These are phyloP conservation scores for Copidosoma aretas DNA, from an alignment of 2,888 invertebrate species.

Conservation along the genomic window DNA sequence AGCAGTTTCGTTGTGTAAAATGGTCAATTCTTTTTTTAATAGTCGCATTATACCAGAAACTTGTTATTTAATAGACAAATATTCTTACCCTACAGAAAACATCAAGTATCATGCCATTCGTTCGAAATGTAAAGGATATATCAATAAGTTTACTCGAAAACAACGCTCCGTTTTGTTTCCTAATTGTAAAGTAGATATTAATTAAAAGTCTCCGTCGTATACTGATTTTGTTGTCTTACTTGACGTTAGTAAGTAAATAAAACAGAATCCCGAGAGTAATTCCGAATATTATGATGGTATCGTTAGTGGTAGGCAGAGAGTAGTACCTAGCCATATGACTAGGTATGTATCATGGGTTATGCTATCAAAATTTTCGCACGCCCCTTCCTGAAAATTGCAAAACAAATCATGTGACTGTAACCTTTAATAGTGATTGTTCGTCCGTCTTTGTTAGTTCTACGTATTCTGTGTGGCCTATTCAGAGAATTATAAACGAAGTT, in stretches of 20 bases:
- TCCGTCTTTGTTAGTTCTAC: conserved; percentile 29
- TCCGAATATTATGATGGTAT: neutral
- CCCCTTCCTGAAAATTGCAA: neutral
- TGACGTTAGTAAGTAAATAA: neutral
- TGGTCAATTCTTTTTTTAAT: neutral
- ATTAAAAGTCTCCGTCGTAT: conserved; percentile 1
- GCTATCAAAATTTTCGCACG: neutral
- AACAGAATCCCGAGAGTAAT: neutral
- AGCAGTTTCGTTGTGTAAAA: neutral
- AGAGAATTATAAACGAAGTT: conserved; percentile 34
- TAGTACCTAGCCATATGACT: too few relatives aligned
- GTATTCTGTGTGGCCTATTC: conserved; percentile 32
- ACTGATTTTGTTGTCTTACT: conserved; percentile 3
- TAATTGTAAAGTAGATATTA: neutral
- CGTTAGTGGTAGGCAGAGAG: neutral
- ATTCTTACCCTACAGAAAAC: neutral
- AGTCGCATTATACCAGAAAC: neutral
- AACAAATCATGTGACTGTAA: conserved; percentile 20
- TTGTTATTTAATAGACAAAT: neutral
- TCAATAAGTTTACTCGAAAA: neutral
- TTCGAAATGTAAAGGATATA: neutral
- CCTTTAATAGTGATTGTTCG: conserved; percentile 33
- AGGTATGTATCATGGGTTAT: neutral
- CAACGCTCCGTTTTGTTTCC: neutral
- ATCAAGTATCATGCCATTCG: neutral